Evolutionary conservation across 2,797 vertebrate genomes (phyloP), one percentile per base, ranked within the genome.

Genomic region (Discoglossus pictus): DNA sequence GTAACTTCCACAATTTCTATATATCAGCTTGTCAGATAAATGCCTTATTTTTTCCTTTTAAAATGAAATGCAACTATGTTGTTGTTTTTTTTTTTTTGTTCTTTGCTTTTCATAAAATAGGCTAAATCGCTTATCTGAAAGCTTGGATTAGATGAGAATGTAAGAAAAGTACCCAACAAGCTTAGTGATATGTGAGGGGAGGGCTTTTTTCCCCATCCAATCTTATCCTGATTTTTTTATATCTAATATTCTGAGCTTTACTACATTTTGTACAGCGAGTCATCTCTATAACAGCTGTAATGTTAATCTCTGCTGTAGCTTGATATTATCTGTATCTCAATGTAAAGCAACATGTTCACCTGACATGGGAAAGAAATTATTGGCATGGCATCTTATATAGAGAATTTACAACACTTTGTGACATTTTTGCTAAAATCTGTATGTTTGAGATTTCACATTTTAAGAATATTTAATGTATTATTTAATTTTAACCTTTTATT

Each of bases 41-140:
- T 75, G 61, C 64, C 64, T 73, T 60, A 76, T 67, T 78, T 69
- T 74, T 65, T 72, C 60, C 50, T 73, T 76, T 73, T 81, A 34
- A 27, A 31, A 31, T 31, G 8, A 31, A 31, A 31, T 31, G 8
- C 27, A 31, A 31, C 27, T 4, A 31, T 4, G 27, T 31, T n/a
- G n/a, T n/a, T n/a, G n/a, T n/a, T n/a, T n/a, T n/a, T n/a, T n/a
- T n/a, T n/a, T n/a, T n/a, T n/a, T n/a, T n/a, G n/a, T n/a, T 15
- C 36, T 42, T 67, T 59, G 8, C 39, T 61, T 16, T 50, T 52
- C 18, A 39, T 38, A 61, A 67, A 61, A 54, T 68, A 68, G 56
- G 48, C 39, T 53, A 61, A 68, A 68, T 53, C 56, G 44, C 65
- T 13, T 20, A 43, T 71, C 27, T 74, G 77, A 77, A 44, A 80